Percentiles rank a stretch among this genome's conserved stretches.
Evolutionary conservation across 2,797 vertebrate species (phyloP).

Genomic region (Arnoldichthys spilopterus): DNA sequence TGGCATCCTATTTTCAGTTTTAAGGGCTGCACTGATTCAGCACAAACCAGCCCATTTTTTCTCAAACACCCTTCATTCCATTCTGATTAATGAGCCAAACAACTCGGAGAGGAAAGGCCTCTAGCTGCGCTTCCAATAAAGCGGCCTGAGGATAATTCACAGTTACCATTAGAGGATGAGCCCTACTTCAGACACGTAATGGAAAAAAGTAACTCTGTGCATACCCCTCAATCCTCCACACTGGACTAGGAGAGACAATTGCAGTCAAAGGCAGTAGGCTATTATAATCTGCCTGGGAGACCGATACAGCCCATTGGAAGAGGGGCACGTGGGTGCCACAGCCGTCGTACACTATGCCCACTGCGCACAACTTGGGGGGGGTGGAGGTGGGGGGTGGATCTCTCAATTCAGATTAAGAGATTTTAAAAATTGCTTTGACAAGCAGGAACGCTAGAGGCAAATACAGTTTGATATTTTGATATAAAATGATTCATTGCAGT

Average conservation of each 20-base stretch:
- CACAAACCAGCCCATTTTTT: constrained; percentile 40
- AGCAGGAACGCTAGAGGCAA: constrained; percentile 27
- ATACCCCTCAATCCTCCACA: neutral
- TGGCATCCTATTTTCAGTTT: constrained; percentile 45
- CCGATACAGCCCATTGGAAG: neutral
- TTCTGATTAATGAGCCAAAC: constrained; percentile 49
- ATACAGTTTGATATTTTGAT: no score
- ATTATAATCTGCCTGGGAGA: neutral
- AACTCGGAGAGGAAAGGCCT: constrained; percentile 30
- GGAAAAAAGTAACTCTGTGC: constrained; percentile 1
- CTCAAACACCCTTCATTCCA: constrained; percentile 25
- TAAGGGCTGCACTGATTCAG: constrained; percentile 53
- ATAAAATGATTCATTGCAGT: no score
- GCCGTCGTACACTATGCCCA: neutral
- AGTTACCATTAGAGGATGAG: constrained; percentile 20
- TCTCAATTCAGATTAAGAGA: constrained; percentile 51
- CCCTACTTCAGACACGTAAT: neutral
- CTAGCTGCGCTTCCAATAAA: neutral
- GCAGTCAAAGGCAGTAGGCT: neutral
- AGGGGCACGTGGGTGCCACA: neutral
- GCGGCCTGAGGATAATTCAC: constrained; percentile 11
- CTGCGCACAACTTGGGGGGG: constrained; percentile 5
- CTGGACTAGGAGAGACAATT: neutral
- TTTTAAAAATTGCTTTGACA: constrained; percentile 54
- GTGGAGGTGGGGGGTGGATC: constrained; percentile 39